Base-by-base conservation (phyloP, 2,888 invertebrate species). In the Trachelus stipa region DNA sequence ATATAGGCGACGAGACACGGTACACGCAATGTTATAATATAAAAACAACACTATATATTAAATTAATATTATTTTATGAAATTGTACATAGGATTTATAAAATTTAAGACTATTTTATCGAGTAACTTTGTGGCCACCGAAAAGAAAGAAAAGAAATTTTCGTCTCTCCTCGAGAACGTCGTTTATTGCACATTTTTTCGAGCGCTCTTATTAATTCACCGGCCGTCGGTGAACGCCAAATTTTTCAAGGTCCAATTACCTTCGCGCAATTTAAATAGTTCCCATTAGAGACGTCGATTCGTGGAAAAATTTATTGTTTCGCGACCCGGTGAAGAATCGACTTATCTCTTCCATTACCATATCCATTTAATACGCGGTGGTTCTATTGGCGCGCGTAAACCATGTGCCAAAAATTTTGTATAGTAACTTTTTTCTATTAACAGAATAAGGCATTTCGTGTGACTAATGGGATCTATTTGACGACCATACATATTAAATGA, bases 1-100 rank as follows among this genome's bases (percentile, higher is more conserved):
- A 74, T 80, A 74, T n/a, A 35, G 15, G 23, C 56, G 34, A 74
- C 15, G 35, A 77, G 73, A 80, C 79, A 76, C 68, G 79, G 76
- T 76, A 79, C 74, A 35, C 79, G 80, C 79, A 80, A 82, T 81
- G 73, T 74, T 80, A 77, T 79, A 78, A 80, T 78, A 76, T 77
- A 80, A 79, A 77, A 73, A 78, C 80, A 77, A 79, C 76, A 78
- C 74, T 82, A 83, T 82, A 79, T 85, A 86, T 84, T 86, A 84
- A 86, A 88, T 87, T 86, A 87, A 88, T 89, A 87, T 89, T 88
- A 90, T 89, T 90, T 88, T 88, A 90, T 85, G 87, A 88, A 85
- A 87, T 83, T 90, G 90, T 90, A 90, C 86, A 90, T 90, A 90
- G 86, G 86, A 85, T 84, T 80, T 85, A 84, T 82, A 80, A 82